phyloP scores from a whole-genome alignment of 2,113 vertebrate genomes.

The Xiphias gladius region DNA sequence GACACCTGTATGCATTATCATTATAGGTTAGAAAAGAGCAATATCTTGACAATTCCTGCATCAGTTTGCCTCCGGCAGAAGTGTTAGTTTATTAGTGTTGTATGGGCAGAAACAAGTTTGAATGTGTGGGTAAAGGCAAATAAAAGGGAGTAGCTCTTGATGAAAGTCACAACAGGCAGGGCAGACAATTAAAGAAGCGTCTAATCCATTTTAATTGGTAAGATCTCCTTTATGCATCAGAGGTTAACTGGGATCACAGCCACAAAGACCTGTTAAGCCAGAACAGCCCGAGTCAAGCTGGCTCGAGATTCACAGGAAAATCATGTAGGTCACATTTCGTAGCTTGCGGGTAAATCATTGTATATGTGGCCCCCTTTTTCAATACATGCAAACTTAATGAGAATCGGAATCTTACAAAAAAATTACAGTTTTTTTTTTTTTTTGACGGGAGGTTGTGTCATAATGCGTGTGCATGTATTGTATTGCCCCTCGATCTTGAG shows the following conservation, averaged over 20 bases:
- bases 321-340: background rate
- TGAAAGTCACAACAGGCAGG: slow-evolving; percentile 40
- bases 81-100: background rate
- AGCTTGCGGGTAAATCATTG: background rate
- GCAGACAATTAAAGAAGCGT: background rate
- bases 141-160: background rate
- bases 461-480: too few species aligned
- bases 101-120: too few species aligned
- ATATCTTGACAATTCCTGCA: background rate
- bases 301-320: background rate
- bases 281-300: background rate
- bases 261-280: background rate
- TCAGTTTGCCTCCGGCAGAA: background rate
- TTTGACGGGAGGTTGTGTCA: too few species aligned
- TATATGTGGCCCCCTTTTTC: background rate
- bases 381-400: too few species aligned
- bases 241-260: background rate
- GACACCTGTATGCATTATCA: background rate
- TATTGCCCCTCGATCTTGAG: too few species aligned
- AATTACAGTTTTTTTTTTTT: too few species aligned
- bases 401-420: too few species aligned
- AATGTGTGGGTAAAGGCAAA: background rate
- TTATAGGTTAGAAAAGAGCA: background rate
- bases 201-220: background rate
- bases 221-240: background rate